Conservation (phyloP, 2,113 vertebrate genomes). For the Dascyllus trimaculatus region DNA sequence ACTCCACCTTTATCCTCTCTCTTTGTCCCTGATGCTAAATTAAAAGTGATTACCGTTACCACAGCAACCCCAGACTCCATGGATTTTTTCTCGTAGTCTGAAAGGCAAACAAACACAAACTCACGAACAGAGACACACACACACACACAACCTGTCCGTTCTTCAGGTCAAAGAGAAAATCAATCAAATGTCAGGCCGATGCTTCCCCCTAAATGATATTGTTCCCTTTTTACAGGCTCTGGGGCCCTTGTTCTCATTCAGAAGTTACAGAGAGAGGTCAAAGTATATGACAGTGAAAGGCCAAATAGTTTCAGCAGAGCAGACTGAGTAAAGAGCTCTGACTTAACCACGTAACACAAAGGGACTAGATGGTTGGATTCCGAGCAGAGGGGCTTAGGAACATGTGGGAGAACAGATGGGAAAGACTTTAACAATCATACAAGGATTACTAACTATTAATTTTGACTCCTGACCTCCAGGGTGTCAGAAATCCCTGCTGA, state of each 20-base stretch:
- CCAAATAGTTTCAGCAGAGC: background rate
- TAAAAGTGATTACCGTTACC: slow-evolving; percentile 84
- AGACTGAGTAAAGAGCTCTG: background rate
- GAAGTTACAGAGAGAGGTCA: slow-evolving; percentile 43
- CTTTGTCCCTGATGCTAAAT: slow-evolving; percentile 71
- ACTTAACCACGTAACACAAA: slow-evolving; percentile 3
- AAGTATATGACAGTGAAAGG: slow-evolving; percentile 15
- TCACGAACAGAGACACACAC: slow-evolving; percentile 6
- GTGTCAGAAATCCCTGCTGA: slow-evolving; percentile 11
- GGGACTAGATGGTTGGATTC: background rate
- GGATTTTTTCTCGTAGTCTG: slow-evolving; percentile 79
- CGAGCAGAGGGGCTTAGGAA: slow-evolving; percentile 19
- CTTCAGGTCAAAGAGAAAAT: slow-evolving; percentile 56
- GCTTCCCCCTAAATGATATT: slow-evolving; percentile 22
- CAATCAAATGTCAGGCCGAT: slow-evolving; percentile 56
- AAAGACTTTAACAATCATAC: slow-evolving; percentile 3
- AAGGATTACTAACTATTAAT: slow-evolving; percentile 14
- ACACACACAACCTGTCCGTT: slow-evolving; percentile 13
- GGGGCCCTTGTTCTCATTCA: slow-evolving; percentile 2
- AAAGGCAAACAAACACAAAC: slow-evolving; percentile 32
- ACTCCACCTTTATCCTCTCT: slow-evolving; percentile 51
- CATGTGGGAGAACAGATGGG: slow-evolving; percentile 33
- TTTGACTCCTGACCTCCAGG: background rate
- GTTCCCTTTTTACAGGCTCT: slow-evolving; percentile 1
- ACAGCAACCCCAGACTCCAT: slow-evolving; percentile 88